Base-by-base conservation (phyloP, 2,888 invertebrate genomes). In the Platycnemis pennipes region DNA sequence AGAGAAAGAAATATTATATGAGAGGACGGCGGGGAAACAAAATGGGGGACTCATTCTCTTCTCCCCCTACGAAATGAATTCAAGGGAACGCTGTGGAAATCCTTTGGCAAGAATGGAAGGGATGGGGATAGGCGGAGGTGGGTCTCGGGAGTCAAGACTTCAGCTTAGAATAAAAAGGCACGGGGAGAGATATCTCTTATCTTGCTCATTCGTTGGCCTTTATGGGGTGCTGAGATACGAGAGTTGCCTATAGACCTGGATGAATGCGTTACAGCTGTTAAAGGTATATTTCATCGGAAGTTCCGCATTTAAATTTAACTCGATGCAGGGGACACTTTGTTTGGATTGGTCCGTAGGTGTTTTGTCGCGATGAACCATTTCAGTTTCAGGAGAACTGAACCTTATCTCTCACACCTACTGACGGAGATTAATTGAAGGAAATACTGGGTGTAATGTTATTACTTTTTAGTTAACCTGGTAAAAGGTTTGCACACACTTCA, bases 1-100 rank as follows among this genome's bases (percentile, higher is more conserved):
- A 63, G 91, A 31, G 63, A 69, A 91, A 91, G 77, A 77, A 63
- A 44, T 91, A 63, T 91, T 63, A 63, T 63, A 63, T 91, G 91
- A n/a, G 91, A 22, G 42, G 63, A 77, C 37, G 77, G 77, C 37
- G 11, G 77, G 77, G 37, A 77, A 77, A 77, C 77, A 77, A 77
- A 77, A 77, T 77, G 77, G 37, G 77, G 77, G 77, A 37, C 77
- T 77, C 77, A 31, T 77, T 63, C 63, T 26, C 63, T 49, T 19
- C n/a, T n/a, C 63, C 22, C 63, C 26, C 77, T 37, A 37, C 77
- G 77, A 31, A 11, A 16, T 77, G 77, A 31, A 77, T 77, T 77
- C 77, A 37, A 77, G 77, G 77, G 91, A 44, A 63, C 45, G 91
- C 63, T 13, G 37, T 44, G 42, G 56, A 13, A 89, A 56, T 53